Base-by-base conservation (phyloP, 2,113 vertebrate genomes). In the Anser brachyrhynchus region DNA sequence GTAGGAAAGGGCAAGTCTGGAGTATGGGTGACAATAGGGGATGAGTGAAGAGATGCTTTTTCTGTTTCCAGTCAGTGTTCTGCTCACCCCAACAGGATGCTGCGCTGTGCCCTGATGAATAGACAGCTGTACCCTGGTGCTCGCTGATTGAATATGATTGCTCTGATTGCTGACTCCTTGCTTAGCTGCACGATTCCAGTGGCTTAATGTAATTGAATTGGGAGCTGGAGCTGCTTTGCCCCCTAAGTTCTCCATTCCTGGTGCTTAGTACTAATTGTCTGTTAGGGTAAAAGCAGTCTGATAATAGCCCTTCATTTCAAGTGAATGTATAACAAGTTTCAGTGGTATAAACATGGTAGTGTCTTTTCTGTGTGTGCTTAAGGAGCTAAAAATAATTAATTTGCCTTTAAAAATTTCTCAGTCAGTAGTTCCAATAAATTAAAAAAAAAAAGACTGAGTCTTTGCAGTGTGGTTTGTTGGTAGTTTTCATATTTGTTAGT, bases 101-200 rank as follows among this genome's bases (percentile, higher is more conserved):
- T 69, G 77, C 7, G 7, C 75, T 82, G 6, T 23, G 89, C 77
- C 90, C 86, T 92, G 90, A 95, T 95, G 95, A 96, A 95, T 39
- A 96, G 95, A 73, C 95, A 89, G 85, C 93, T 91, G 74, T 92
- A 95, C 90, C 89, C 95, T 46, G 44, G 39, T 87, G 90, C 85
- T 95, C 55, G 7, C 91, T 92, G 96, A 97, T 97, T 94, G 93
- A 93, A 88, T 84, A 77, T 90, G 75, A 70, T 97, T 97, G 94
- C 97, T 94, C 89, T 97, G 96, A 97, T 96, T 96, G 95, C 97
- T 84, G 95, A 96, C 90, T 97, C 92, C 93, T 95, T 92, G 95
- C 96, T 94, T 90, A 89, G 87, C 83, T 96, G 96, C 93, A 88
- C 95, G 97, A 94, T 98, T 97, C 96, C 96, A 90, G 90, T 76